phyloP scores from a whole-genome alignment of 2,888 invertebrate genomes.

The Metopia argyrocephala region DNA sequence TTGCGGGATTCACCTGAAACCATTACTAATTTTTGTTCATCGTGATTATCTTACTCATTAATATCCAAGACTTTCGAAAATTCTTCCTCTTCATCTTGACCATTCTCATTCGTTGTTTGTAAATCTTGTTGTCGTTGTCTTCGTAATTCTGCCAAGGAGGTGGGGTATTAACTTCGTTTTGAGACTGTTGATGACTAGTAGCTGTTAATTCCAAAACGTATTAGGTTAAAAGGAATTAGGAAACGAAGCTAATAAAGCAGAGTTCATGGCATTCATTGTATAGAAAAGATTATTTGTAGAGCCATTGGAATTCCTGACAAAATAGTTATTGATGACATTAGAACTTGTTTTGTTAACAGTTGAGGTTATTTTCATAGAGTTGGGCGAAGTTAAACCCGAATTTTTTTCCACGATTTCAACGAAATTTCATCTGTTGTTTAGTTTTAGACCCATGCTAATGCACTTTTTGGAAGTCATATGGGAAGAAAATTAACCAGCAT shows the following conservation, averaged over 20 bases:
- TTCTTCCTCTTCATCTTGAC: conserved; percentile 37
- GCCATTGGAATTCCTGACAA: conserved; percentile 69
- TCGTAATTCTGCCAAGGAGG: conserved; percentile 47
- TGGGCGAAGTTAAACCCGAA: conserved; percentile 71
- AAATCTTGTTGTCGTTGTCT: conserved; percentile 54
- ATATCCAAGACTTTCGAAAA: conserved; percentile 52
- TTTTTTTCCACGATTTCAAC: conserved; percentile 78
- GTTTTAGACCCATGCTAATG: conserved; percentile 92
- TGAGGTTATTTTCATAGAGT: conserved; percentile 44
- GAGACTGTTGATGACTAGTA: conserved; percentile 74
- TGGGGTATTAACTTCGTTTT: conserved; percentile 61
- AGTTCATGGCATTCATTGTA: conserved; percentile 82
- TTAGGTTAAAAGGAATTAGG: conserved; percentile 77
- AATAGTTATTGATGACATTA: conserved; percentile 69
- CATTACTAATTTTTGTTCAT: conserved; percentile 83
- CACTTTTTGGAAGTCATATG: conserved; percentile 99
- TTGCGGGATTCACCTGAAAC: conserved; percentile 82
- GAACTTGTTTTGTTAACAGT: conserved; percentile 34
- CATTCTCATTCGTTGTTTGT: conserved; percentile 51
- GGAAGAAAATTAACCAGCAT: conserved; percentile 99
- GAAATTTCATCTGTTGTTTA: conserved; percentile 82
- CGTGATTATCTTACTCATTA: conserved; percentile 75
- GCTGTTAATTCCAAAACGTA: conserved; percentile 77
- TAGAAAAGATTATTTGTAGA: conserved; percentile 80
- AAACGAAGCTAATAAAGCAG: conserved; percentile 80